Evolutionary conservation across 2,888 invertebrate genomes (phyloP).

Genomic region (Ennomos quercinarius): DNA sequence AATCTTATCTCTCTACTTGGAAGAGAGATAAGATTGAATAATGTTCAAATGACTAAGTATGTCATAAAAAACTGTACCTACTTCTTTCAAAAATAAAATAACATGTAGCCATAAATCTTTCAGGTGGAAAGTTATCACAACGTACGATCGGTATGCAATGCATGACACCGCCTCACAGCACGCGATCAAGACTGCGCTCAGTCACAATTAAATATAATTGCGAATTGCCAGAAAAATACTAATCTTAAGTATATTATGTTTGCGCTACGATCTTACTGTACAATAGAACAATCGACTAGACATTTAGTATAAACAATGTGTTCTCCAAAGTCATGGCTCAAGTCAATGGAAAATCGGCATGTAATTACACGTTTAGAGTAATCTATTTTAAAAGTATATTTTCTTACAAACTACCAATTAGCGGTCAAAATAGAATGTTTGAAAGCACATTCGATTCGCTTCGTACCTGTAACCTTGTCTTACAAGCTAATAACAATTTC

Average conservation of each 20-base stretch:
- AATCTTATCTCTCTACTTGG: too few relatives aligned
- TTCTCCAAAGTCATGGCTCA: slow-evolving; percentile 3
- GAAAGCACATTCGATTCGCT: slow-evolving; percentile 8
- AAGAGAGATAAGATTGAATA: too few relatives aligned
- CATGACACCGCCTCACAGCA: slow-evolving; percentile 35
- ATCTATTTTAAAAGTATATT: slow-evolving; percentile 10
- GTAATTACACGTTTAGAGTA: slow-evolving; percentile 15
- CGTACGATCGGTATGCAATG: slow-evolving; percentile 30
- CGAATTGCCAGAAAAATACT: slow-evolving; percentile 21
- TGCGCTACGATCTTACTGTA: background rate
- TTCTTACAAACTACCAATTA: slow-evolving; percentile 6
- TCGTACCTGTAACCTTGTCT: slow-evolving; percentile 9
- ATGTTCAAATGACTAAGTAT: too few relatives aligned
- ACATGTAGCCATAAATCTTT: slow-evolving; percentile 13
- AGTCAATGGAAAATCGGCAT: slow-evolving; percentile 16
- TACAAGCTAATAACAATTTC: slow-evolving; percentile 5
- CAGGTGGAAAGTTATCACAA: slow-evolving; percentile 44
- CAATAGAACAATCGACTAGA: slow-evolving; percentile 7
- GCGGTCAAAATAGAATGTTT: background rate
- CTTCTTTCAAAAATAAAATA: background rate
- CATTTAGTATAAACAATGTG: slow-evolving; percentile 11
- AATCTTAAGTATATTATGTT: too few relatives aligned
- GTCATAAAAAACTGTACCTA: background rate
- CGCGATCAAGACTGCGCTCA: slow-evolving; percentile 31
- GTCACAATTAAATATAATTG: slow-evolving; percentile 43